A percentile compares a stretch with the other conserved stretches of the same genome.
Conservation (phyloP, 2,888 invertebrate genomes). For the Iphiclides podalirius region DNA sequence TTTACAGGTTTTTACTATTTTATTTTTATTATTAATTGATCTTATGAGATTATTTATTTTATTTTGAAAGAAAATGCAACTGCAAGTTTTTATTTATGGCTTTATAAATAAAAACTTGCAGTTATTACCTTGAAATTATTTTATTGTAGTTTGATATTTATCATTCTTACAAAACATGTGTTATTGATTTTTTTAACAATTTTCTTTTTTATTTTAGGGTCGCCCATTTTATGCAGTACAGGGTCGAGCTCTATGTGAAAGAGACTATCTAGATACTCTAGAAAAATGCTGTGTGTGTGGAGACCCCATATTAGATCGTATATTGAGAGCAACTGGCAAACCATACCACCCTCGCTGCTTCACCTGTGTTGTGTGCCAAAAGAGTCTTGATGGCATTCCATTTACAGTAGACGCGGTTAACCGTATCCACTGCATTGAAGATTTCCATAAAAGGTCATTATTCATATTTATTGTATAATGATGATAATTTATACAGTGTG, state of each 20-base stretch:
- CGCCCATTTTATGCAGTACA: conserved; percentile 97
- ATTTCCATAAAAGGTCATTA: conserved; percentile 95
- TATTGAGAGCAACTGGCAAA: conserved; percentile 96
- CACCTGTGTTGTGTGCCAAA: conserved; percentile 96
- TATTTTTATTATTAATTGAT: conserved; percentile 14
- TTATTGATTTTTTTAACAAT: too few species aligned
- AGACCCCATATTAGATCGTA: conserved; percentile 95
- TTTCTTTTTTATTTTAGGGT: too few species aligned
- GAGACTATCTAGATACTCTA: conserved; percentile 96
- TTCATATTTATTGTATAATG: not conserved
- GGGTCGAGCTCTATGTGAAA: conserved; percentile 96
- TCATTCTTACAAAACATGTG: too few species aligned
- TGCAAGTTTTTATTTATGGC: too few species aligned
- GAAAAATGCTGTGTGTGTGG: conserved; percentile 99
- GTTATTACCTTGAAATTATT: too few species aligned
- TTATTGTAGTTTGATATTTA: too few species aligned
- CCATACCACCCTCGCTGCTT: conserved; percentile 99
- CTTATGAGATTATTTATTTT: too few species aligned
- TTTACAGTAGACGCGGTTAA: conserved; percentile 99
- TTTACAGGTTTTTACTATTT: conserved; percentile 76
- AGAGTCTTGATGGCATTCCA: conserved; percentile 97
- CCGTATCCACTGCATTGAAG: conserved; percentile 98
- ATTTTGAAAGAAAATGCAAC: too few species aligned
- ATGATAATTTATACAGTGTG: too few species aligned
- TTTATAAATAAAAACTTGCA: too few species aligned